These are phyloP conservation scores for Pygathrix nemaeus DNA, from an alignment of 2,113 vertebrate genomes.

Conservation along the genomic window DNA sequence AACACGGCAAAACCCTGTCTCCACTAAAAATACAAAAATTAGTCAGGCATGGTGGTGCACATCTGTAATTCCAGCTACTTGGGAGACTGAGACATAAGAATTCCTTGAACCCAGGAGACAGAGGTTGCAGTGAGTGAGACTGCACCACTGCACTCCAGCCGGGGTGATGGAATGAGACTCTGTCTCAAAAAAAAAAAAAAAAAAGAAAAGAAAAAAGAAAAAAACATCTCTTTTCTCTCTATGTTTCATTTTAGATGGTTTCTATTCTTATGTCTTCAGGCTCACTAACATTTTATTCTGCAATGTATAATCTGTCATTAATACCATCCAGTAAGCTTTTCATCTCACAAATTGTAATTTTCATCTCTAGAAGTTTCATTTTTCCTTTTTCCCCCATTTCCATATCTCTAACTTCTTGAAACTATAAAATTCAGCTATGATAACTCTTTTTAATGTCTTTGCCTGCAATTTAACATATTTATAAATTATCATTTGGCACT, in stretches of 20 bases:
- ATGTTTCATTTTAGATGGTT: not conserved
- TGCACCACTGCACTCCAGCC: no score
- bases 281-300: conserved; percentile 1
- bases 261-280: not conserved
- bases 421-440: not conserved
- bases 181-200: not conserved
- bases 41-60: no score
- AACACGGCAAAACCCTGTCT: no score
- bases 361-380: not conserved
- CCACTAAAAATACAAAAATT: no score
- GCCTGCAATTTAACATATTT: not conserved
- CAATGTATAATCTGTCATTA: not conserved
- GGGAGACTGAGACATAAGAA: no score
- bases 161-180: no score
- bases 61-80: no score
- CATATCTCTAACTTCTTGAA: not conserved
- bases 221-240: not conserved
- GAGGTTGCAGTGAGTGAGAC: no score
- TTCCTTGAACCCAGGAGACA: no score
- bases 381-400: not conserved
- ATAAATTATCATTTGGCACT: not conserved
- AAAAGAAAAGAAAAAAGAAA: not conserved
- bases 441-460: not conserved
- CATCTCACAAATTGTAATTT: not conserved
- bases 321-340: not conserved